Conservation (phyloP, 2,797 vertebrate species). For the Lophius americanus region DNA sequence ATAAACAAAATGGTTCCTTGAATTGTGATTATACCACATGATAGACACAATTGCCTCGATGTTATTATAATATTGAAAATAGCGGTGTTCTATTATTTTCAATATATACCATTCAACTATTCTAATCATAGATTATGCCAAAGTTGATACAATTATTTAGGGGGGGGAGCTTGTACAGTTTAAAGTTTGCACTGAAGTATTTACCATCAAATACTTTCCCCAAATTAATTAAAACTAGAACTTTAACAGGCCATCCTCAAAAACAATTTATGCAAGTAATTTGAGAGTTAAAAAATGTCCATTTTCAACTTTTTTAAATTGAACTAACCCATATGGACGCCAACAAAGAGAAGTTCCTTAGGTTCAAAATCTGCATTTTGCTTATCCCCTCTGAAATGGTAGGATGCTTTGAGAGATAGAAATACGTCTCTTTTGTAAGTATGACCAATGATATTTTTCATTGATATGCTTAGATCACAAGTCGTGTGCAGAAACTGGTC, state of each 20-base stretch:
- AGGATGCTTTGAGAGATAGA: constrained; percentile 1
- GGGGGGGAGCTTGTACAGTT: too few relatives aligned
- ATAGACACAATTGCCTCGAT: too few relatives aligned
- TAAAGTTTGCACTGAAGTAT: not conserved
- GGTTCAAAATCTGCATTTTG: not conserved
- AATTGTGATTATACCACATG: too few relatives aligned
- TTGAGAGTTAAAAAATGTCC: not conserved
- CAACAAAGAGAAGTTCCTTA: not conserved
- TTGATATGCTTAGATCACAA: constrained; percentile 88
- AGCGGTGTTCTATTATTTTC: too few relatives aligned
- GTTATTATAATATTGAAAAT: too few relatives aligned
- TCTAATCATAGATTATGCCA: not conserved
- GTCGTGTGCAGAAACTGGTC: constrained; percentile 97
- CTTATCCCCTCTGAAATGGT: not conserved
- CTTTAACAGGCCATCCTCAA: not conserved
- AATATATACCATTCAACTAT: not conserved
- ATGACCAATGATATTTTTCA: not conserved
- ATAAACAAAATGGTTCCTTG: not conserved
- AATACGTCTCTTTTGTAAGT: not conserved
- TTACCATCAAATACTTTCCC: not conserved
- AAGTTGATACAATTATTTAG: not conserved
- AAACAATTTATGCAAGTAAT: not conserved
- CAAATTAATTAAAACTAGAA: not conserved
- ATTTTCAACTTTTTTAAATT: not conserved
- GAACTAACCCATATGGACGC: not conserved